A percentile compares a stretch with the other conserved stretches of the same genome.
These are phyloP conservation scores for Sinocyclocheilus anophthalmus DNA, from an alignment of 2,113 vertebrate genomes.

Conservation along the genomic window DNA sequence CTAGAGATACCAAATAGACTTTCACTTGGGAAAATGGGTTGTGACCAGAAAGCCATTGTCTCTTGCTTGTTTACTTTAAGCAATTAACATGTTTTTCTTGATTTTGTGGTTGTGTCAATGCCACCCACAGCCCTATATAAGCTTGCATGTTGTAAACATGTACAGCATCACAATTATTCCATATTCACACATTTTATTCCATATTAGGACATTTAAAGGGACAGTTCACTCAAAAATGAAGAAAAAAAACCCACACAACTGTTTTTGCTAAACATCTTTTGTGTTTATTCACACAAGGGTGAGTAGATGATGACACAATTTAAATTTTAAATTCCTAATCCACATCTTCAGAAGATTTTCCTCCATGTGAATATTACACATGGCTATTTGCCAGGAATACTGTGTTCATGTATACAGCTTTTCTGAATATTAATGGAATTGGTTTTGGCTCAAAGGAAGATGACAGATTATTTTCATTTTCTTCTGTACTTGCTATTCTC, in stretches of 20 bases:
- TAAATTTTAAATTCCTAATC: too few species aligned
- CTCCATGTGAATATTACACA: neutral
- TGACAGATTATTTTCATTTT: conserved; percentile 36
- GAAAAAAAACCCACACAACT: too few species aligned
- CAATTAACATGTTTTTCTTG: neutral
- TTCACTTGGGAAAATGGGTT: conserved; percentile 15
- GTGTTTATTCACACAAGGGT: too few species aligned
- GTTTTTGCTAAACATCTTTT: too few species aligned
- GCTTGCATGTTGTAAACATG: neutral
- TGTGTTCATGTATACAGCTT: neutral
- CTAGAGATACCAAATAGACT: neutral
- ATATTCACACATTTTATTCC: neutral
- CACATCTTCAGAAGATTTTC: neutral
- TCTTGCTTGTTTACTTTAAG: neutral
- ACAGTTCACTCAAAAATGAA: neutral
- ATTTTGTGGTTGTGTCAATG: neutral
- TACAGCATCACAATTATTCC: neutral
- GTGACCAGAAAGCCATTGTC: conserved; percentile 10
- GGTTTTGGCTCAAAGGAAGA: conserved; percentile 23
- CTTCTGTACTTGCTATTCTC: conserved; percentile 12
- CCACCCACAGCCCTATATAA: conserved; percentile 9
- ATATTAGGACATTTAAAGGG: neutral
- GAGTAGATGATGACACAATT: too few species aligned
- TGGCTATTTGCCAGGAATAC: neutral
- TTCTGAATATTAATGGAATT: conserved; percentile 32